These are phyloP conservation scores for Incurvaria masculella DNA, from an alignment of 2,888 invertebrate genomes.

Conservation along the genomic window DNA sequence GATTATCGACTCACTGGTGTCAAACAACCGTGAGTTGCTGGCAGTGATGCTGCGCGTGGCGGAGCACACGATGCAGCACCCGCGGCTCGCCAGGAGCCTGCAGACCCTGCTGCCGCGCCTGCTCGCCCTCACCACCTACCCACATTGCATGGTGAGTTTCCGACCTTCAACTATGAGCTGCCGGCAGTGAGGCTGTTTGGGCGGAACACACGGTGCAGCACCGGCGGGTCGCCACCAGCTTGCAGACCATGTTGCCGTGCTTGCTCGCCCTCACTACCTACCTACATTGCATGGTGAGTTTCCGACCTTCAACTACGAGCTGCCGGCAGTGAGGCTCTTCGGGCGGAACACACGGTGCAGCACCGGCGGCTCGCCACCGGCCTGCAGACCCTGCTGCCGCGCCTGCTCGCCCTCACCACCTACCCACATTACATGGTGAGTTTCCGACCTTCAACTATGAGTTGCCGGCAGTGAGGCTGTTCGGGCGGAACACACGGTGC, in stretches of 20 bases:
- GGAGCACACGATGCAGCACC: slow-evolving; percentile 27
- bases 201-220: not conserved
- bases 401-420: slow-evolving; percentile 34
- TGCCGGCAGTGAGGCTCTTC: too few species aligned
- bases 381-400: slow-evolving; percentile 41
- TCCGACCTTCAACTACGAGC: too few species aligned
- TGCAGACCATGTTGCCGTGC: slow-evolving; percentile 42
- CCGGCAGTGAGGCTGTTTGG: too few species aligned
- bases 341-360: too few species aligned
- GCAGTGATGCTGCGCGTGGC: slow-evolving; percentile 33
- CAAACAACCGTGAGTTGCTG: slow-evolving; percentile 34
- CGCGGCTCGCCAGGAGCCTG: slow-evolving; percentile 34
- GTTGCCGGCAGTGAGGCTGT: too few species aligned
- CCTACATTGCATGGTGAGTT: slow-evolving; percentile 37
- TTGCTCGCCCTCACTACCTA: slow-evolving; percentile 35
- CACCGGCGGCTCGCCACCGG: slow-evolving; percentile 17
- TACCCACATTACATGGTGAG: slow-evolving; percentile 40
- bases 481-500: slow-evolving; percentile 30
- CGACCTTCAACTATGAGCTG: too few species aligned
- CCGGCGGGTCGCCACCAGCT: slow-evolving; percentile 18
- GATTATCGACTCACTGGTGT: slow-evolving; percentile 36
- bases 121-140: slow-evolving; percentile 48
- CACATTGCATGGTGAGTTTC: slow-evolving; percentile 56
- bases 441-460: too few species aligned
- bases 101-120: slow-evolving; percentile 60